Conservation (phyloP, 2,113 vertebrate species). For the Gracilinanus agilis region DNA sequence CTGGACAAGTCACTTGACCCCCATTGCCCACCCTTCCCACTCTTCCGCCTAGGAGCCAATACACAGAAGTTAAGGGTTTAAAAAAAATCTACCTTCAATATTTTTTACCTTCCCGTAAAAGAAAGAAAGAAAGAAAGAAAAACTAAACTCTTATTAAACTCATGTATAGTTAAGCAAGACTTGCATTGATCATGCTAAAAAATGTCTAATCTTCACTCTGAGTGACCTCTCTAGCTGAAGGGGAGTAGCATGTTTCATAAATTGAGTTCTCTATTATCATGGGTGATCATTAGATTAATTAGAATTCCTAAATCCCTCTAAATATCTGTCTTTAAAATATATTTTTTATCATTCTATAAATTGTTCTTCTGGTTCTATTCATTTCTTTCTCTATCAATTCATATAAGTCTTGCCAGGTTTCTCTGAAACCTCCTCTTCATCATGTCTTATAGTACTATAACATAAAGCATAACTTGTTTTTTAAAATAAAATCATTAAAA, state of each 20-base stretch:
- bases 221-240: neutral
- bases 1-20: too few relatives aligned
- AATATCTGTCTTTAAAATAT: neutral
- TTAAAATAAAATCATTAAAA: too few relatives aligned
- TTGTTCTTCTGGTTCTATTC: too few relatives aligned
- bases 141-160: neutral
- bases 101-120: neutral
- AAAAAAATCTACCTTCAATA: neutral
- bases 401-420: neutral
- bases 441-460: neutral
- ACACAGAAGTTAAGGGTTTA: too few relatives aligned
- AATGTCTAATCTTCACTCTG: neutral
- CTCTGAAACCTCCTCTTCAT: neutral
- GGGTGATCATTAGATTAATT: neutral
- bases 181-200: neutral
- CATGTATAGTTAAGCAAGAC: neutral
- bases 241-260: neutral
- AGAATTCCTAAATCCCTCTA: neutral
- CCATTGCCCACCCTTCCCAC: too few relatives aligned
- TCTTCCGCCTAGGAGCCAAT: too few relatives aligned
- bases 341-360: neutral
- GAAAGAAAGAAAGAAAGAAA: neutral
- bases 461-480: neutral
- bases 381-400: too few relatives aligned
- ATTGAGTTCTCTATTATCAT: neutral